Base-by-base conservation (phyloP, 2,797 vertebrate genomes). In the Gobio occitaniae region DNA sequence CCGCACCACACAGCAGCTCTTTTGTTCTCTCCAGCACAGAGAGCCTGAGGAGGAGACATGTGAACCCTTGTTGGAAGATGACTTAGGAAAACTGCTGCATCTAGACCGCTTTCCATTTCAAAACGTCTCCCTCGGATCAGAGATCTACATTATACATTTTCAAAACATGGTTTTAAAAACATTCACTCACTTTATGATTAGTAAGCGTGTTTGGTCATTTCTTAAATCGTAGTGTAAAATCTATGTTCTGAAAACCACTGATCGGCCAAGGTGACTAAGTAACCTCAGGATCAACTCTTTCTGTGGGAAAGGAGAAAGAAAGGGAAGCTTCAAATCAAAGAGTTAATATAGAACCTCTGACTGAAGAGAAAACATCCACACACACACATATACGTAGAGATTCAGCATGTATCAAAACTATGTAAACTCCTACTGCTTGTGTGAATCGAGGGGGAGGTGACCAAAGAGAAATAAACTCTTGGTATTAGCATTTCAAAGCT, bases 401-500 rank as follows among this genome's bases (percentile, higher is more conserved):
- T 17, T 16, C 16, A 17, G 11, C 36, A 77, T 47, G 25, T 1
- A 56, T 32, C 72, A 78, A 78, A 82, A 84, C 72, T 70, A 72
- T 54, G 16, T 84, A 84, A 84, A 84, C 54, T 3, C 41, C 48
- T 32, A 78, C 66, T 81, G 78, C 81, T 87, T 77, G 66, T 72
- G 65, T 81, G 71, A 84, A 76, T 48, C 1, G 52, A 77, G 77
- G 50, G 75, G 56, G 50, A 77, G 19, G 6, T 1, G 10, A 69
- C 56, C 65, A 81, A 74, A 84, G 50, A 65, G 38, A 82, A 86
- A 83, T 70, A 84, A 80, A 84, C 75, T 74, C 75, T 15, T n/a
- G 44, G 15, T 25, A 84, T 87, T 72, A 82, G n/a, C 78, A 84
- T 84, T 81, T 87, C 78, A 87, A 84, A 87, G 82, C 3, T 2